phyloP scores from a whole-genome alignment of 2,797 vertebrate species.

The Gila robusta region DNA sequence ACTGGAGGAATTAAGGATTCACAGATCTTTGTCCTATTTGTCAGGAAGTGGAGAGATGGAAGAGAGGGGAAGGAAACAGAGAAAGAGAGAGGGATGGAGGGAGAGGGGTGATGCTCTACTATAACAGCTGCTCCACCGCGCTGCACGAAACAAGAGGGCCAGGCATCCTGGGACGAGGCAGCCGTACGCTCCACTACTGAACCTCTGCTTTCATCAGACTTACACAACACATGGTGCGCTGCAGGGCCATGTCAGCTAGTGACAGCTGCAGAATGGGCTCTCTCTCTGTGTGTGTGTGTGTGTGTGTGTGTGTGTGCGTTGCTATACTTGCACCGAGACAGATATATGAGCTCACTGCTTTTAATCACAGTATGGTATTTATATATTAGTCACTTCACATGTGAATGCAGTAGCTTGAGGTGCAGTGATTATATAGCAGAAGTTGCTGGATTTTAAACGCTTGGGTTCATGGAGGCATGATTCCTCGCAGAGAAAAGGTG shows the following conservation, averaged over 20 bases:
- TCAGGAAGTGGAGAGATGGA: slow-evolving; percentile 45
- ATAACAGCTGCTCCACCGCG: slow-evolving; percentile 57
- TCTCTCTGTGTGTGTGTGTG: neutral
- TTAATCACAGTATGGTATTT: slow-evolving; percentile 46
- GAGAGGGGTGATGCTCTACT: slow-evolving; percentile 36
- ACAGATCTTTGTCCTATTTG: slow-evolving; percentile 69
- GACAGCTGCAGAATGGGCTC: slow-evolving; percentile 44
- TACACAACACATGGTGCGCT: slow-evolving; percentile 62
- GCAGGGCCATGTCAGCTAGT: slow-evolving; percentile 59
- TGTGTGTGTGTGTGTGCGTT: neutral
- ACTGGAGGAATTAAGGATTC: slow-evolving; percentile 76
- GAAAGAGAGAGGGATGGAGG: slow-evolving; percentile 23
- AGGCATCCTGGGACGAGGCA: slow-evolving; percentile 55
- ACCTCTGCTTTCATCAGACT: slow-evolving; percentile 58
- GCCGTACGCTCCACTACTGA: slow-evolving; percentile 53
- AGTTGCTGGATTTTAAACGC: neutral
- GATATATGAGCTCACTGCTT: slow-evolving; percentile 40
- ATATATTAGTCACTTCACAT: slow-evolving; percentile 18
- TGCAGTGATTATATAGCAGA: slow-evolving; percentile 11
- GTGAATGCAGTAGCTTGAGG: slow-evolving; percentile 15
- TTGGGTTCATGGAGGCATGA: neutral
- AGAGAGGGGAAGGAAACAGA: slow-evolving; percentile 59
- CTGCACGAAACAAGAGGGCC: slow-evolving; percentile 49
- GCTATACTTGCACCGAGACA: slow-evolving; percentile 18
- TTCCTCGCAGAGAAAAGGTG: neutral